These are phyloP conservation scores for Neolamprologus cancellatus DNA, from an alignment of 2,113 vertebrate species.

Conservation along the genomic window DNA sequence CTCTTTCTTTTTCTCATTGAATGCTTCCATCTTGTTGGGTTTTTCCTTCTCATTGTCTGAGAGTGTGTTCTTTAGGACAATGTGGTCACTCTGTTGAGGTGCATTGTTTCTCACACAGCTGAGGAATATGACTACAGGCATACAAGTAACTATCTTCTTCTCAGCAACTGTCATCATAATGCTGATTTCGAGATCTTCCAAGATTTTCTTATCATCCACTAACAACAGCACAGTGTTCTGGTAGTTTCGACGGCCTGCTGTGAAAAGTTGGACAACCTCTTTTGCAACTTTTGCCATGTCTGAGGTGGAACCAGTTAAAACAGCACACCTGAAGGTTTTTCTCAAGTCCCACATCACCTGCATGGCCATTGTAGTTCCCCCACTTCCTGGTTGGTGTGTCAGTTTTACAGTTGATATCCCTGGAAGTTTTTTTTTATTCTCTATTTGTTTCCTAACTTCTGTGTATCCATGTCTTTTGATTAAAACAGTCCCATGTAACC, in stretches of 20 bases:
- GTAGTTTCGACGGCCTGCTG: fast-evolving
- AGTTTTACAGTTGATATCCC: not conserved
- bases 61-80: not conserved
- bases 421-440: too few species aligned
- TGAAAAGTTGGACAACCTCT: not conserved
- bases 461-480: not conserved
- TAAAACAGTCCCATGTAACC: not conserved
- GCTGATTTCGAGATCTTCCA: fast-evolving
- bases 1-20: not conserved
- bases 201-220: fast-evolving
- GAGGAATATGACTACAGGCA: conserved; percentile 8
- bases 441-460: too few species aligned
- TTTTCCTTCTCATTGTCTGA: fast-evolving
- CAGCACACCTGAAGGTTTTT: not conserved
- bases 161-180: not conserved
- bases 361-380: conserved; percentile 50
- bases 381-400: conserved; percentile 26
- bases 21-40: too few species aligned
- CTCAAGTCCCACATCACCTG: conserved; percentile 39
- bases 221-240: too few species aligned
- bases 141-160: fast-evolving
- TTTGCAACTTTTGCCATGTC: fast-evolving
- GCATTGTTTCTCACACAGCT: not conserved
- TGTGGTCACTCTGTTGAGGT: fast-evolving
- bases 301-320: not conserved